These are phyloP conservation scores for Linnaemya tessellans DNA, from an alignment of 2,888 invertebrate species.

Conservation along the genomic window DNA sequence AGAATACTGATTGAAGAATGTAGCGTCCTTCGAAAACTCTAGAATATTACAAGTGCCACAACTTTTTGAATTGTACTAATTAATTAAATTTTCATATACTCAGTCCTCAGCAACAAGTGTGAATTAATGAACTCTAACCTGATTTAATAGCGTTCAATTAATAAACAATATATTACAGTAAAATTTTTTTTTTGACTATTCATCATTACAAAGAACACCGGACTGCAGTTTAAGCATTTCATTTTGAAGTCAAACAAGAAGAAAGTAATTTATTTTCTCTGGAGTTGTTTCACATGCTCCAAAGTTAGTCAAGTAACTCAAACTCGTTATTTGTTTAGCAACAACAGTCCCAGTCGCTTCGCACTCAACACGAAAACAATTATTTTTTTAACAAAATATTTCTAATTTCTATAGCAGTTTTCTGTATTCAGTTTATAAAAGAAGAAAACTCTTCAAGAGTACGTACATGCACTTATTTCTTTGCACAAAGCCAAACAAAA, in stretches of 20 bases:
- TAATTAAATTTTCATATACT: no score
- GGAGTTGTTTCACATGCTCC: background rate
- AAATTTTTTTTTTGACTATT: no score
- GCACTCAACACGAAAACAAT: background rate
- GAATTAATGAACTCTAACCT: no score
- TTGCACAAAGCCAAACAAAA: slow-evolving; percentile 11
- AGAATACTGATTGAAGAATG: no score
- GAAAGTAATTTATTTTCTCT: background rate
- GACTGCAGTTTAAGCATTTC: no score
- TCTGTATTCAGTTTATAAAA: background rate
- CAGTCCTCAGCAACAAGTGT: no score
- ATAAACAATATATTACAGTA: background rate
- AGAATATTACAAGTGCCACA: no score
- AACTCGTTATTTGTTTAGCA: background rate
- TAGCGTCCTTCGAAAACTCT: no score
- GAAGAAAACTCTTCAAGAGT: background rate
- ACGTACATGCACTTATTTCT: background rate
- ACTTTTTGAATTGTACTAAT: no score
- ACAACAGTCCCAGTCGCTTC: background rate
- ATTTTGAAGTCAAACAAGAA: background rate
- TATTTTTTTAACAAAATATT: background rate
- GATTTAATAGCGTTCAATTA: no score
- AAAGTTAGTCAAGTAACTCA: background rate
- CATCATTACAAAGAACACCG: no score
- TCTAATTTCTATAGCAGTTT: background rate